A percentile compares a stretch with the other conserved stretches of the same genome.
These are phyloP conservation scores for Argyresthia goedartella DNA, from an alignment of 2,888 invertebrate genomes.

Conservation along the genomic window DNA sequence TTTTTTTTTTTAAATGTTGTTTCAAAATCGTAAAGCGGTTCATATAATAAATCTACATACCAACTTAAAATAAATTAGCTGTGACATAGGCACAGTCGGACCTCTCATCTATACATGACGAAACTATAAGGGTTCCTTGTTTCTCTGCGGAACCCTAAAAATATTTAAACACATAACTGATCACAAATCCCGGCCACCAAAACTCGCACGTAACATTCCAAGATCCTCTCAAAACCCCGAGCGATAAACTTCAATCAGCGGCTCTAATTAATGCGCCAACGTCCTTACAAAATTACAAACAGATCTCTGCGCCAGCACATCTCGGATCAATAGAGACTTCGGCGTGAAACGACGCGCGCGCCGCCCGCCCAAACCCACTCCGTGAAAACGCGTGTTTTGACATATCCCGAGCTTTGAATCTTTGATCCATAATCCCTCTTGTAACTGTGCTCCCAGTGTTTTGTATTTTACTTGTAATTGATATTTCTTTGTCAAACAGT, in stretches of 20 bases:
- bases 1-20: no score
- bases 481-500: slow-evolving; percentile 12
- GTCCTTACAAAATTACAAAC: slow-evolving; percentile 39
- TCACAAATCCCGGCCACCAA: no score
- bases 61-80: no score
- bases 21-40: no score
- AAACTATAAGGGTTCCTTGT: no score
- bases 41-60: no score
- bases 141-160: no score
- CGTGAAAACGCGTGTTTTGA: background rate
- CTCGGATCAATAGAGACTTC: slow-evolving; percentile 24
- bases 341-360: slow-evolving; percentile 53
- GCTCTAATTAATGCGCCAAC: slow-evolving; percentile 26
- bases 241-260: slow-evolving; percentile 12
- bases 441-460: background rate
- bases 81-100: no score
- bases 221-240: slow-evolving; percentile 8
- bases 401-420: slow-evolving; percentile 15
- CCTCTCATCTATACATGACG: no score
- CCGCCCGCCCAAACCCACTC: slow-evolving; percentile 52
- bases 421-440: slow-evolving; percentile 10
- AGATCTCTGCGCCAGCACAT: background rate
- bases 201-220: background rate
- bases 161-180: no score
- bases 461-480: slow-evolving; percentile 9